phyloP scores from a whole-genome alignment of 2,797 vertebrate species.

The Myripristis murdjan region DNA sequence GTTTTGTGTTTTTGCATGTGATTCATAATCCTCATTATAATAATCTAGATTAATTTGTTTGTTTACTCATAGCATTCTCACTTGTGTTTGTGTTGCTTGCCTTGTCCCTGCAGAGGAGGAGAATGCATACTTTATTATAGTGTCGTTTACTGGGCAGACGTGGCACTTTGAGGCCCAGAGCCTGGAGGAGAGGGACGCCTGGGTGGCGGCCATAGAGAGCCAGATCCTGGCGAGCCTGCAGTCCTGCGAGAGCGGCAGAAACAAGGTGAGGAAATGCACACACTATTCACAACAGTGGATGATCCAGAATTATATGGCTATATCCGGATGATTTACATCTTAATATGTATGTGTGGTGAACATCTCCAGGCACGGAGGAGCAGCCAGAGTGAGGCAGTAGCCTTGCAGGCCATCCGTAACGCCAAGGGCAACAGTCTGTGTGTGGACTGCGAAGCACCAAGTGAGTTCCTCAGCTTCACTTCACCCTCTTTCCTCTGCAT shows the following conservation, averaged over 20 bases:
- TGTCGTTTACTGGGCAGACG: constrained; percentile 95
- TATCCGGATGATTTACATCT: neutral
- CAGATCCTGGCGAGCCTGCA: constrained; percentile 98
- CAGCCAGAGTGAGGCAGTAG: constrained; percentile 96
- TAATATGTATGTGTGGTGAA: neutral
- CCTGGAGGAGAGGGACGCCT: constrained; percentile 94
- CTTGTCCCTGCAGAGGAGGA: constrained; percentile 88
- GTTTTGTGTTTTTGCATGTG: constrained; percentile 3
- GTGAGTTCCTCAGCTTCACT: constrained; percentile 81
- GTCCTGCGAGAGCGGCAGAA: constrained; percentile 95
- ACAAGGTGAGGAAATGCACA: constrained; percentile 84
- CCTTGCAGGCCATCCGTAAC: constrained; percentile 94
- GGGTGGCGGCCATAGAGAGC: constrained; percentile 96
- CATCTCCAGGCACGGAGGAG: constrained; percentile 90
- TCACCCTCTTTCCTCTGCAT: neutral
- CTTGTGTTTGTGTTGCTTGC: constrained; percentile 11
- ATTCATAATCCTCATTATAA: neutral
- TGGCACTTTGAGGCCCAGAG: constrained; percentile 97
- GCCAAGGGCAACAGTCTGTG: constrained; percentile 94
- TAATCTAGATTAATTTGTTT: neutral
- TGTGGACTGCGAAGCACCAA: constrained; percentile 93
- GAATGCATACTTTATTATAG: constrained; percentile 95
- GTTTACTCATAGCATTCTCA: neutral
- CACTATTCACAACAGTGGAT: neutral
- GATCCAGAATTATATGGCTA: too few relatives aligned